Evolutionary conservation across 2,797 vertebrate genomes (phyloP), one percentile per base, ranked within the genome.

Genomic region (Pelochelys cantorii): DNA sequence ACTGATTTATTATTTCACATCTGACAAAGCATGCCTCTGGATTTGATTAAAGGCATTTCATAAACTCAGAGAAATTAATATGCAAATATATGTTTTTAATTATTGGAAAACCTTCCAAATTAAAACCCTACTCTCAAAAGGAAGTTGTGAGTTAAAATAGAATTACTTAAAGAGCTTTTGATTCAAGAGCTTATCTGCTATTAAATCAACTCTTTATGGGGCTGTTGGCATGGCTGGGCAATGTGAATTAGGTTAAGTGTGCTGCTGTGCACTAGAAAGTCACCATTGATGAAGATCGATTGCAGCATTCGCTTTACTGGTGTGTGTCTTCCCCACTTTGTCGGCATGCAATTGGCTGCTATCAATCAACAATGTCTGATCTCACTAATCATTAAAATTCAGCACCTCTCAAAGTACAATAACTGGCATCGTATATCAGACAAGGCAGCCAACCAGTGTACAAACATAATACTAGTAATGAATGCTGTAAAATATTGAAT

Each of bases 121-220:
- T 9, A 42, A 53, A 90, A 17, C 87, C 68, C 77, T 80, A 74
- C 23, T 5, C 53, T 60, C 87, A 53, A 81, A 84, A 89, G 12
- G 42, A 94, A 85, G 23, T 3, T 84, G 85, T 84, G 87, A 92
- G 91, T 74, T 81, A 93, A 91, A 89, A 74, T 52, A 48, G 85
- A 93, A 93, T 68, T 55, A 82, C 96, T 96, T 74, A 93, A 93
- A 78, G 93, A 94, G 75, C 84, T 84, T 97, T 91, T 87, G 86
- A 82, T 89, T 91, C 88, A 87, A 62, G 94, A 92, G 14, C 93
- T 93, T 93, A 54, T 84, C 31, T 88, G 85, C 42, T 90, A 91
- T 91, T 93, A 90, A 97, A 94, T 95, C 83, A 71, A 3, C 27
- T 75, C n/a, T 95, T 86, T 94, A 91, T 86, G 89, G 90, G 85